Base-by-base conservation (phyloP, 2,797 vertebrate genomes). In the Myotis vivesi region DNA sequence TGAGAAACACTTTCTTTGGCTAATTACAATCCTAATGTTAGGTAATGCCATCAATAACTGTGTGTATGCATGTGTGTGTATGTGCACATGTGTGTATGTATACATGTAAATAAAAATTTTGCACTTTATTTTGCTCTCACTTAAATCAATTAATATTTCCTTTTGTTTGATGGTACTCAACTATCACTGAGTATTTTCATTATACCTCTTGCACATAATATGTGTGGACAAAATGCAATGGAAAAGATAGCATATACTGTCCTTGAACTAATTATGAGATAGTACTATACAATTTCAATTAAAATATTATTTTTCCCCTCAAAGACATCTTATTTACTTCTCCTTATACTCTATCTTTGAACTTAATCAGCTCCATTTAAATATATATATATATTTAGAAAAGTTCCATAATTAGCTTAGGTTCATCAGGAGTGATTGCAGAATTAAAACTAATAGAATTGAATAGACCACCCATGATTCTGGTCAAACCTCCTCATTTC, bases 281-380 rank as follows among this genome's bases (percentile, higher is more conserved):
- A 62, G 20, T 19, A 46, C 8, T 44, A 36, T 44, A 55, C 23
- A 71, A 79, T 92, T 95, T 89, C 55, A 93, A 49, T 72, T 68
- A 80, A 59, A 87, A n/a, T 66, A 59, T 68, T 66, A 8, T 73
- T 94, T 89, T 85, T 57, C 68, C 68, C 33, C 33, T 79, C 22
- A 85, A 96, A 93, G 53, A 62, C 13, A 86, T 51, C 59, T 49
- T 81, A 62, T 64, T 92, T 75, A 41, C n/a, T 95, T 96, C 81
- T 55, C 71, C n/a, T 88, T 82, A 83, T 4, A 89, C 12, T 17
- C 0, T 75, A 30, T 81, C 16, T 87, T 94, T 94, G 25, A 92
- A 82, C 72, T 83, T 83, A 73, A 91, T 76, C n/a, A 69, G 33
- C 55, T 72, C 2, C 36, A 90, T 76, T 87, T 72, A 82, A 94